Evolutionary conservation across 2,888 invertebrate genomes (phyloP).

Genomic region (Branchellion lobata): DNA sequence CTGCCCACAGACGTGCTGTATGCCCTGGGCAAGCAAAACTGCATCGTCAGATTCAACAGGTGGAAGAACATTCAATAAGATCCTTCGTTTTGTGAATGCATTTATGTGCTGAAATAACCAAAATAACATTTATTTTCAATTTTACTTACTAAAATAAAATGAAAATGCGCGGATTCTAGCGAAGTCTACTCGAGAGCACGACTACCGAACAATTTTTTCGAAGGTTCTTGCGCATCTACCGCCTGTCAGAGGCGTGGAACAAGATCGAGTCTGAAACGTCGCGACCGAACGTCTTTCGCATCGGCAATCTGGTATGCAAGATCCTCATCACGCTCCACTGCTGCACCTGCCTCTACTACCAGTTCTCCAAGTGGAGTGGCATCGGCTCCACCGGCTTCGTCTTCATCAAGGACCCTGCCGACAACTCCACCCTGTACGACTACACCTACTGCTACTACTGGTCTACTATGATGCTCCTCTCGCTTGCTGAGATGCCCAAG

Average conservation of each 20-base stretch:
- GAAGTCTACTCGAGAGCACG: no score
- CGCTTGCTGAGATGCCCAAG: conserved; percentile 84
- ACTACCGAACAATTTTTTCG: no score
- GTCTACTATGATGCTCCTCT: conserved; percentile 91
- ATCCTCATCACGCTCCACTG: conserved; percentile 62
- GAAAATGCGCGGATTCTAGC: no score
- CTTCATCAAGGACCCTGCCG: conserved; percentile 69
- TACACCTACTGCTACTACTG: conserved; percentile 90
- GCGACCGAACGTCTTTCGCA: conserved; percentile 73
- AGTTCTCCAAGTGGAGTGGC: conserved; percentile 69
- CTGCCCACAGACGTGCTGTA: conserved; percentile 63
- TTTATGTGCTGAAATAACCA: no score
- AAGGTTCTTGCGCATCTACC: conserved; percentile 69
- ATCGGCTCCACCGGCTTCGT: conserved; percentile 70
- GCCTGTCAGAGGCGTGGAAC: conserved; percentile 88
- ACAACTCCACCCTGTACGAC: conserved; percentile 48
- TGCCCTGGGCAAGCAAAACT: conserved; percentile 42
- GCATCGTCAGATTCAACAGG: conserved; percentile 79
- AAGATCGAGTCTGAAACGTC: conserved; percentile 89
- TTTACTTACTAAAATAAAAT: no score
- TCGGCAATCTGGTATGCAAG: conserved; percentile 59
- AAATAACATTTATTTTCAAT: no score
- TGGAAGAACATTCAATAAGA: no score
- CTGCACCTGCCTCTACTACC: conserved; percentile 62
- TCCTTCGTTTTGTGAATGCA: no score